These are phyloP conservation scores for Ascidia mentula DNA, from an alignment of 23 tunicate genomes.

Conservation along the genomic window DNA sequence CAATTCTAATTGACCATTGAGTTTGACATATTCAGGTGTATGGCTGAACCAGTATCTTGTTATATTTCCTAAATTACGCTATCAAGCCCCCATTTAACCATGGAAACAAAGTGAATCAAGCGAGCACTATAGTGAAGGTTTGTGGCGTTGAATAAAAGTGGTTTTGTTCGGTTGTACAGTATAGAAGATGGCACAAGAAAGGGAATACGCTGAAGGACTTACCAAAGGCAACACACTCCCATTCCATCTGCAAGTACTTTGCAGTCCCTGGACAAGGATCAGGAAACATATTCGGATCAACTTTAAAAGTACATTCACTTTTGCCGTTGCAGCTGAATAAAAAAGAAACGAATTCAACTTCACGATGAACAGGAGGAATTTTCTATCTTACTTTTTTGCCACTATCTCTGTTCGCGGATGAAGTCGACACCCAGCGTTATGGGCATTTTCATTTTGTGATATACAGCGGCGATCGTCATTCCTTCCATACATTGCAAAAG, in stretches of 20 bases:
- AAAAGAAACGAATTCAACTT: neutral
- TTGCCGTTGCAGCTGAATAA: constrained; percentile 59
- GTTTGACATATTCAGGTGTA: neutral
- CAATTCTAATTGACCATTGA: constrained; percentile 1
- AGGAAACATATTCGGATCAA: constrained; percentile 37
- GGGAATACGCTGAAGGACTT: constrained; percentile 21
- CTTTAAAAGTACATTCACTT: constrained; percentile 50
- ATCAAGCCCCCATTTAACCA: neutral
- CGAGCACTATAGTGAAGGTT: no score
- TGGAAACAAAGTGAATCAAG: neutral
- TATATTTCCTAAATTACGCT: neutral
- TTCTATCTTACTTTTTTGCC: neutral
- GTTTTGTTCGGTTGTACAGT: neutral
- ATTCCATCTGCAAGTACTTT: constrained; percentile 48
- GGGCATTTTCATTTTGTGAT: neutral
- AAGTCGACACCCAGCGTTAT: constrained; percentile 42
- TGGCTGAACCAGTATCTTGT: neutral
- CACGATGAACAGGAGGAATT: neutral
- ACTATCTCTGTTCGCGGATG: neutral
- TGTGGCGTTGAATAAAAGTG: no score
- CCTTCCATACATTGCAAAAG: constrained; percentile 61
- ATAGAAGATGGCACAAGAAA: neutral
- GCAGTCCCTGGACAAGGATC: constrained; percentile 89
- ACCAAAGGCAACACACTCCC: constrained; percentile 70
- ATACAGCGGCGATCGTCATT: constrained; percentile 58